Evolutionary conservation across 35 echinoderm and acorn worm species (phyloP), one percentile per base, ranked within the genome.

Genomic region (Chiridota heheva): DNA sequence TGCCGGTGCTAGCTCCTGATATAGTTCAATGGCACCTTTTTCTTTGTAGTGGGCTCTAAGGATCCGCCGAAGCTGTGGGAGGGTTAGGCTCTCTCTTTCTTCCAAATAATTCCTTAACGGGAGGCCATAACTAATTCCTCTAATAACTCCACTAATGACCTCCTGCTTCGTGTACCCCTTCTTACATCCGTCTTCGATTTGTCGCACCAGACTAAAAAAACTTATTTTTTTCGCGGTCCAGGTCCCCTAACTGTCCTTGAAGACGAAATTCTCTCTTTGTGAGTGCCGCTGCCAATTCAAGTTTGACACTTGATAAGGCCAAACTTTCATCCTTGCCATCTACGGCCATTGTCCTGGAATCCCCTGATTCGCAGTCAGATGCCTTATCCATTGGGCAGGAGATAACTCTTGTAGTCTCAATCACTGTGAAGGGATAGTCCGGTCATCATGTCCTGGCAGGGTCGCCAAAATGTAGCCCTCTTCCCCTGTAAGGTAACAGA

Each of bases 221-320:
- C 20, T 86, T 29, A 13, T 49, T 26, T 13, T 82, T 84, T 7
- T 61, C 66, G 16, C 86, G 88, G 10, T 66, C 60, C 55, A 53
- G 67, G 20, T 86, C 56, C 1, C 82, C 82, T 18, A 91, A 86
- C 43, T 87, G 73, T n/a, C 90, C 78, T 17, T 77, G 48, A 40
- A 77, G 55, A 34, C 26, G 31, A 37, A 77, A 77, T n/a, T 77
- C 73, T 18, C 40, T 77, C 73, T 20, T 56, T 12, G 8, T 57
- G 0, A 77, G 27, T 12, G 73, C 73, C 2, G 6, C 73, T 20
- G 73, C 73, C 2, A 57, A 1, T 29, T 77, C 53, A n/a, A n/a
- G n/a, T n/a, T n/a, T n/a, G n/a, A n/a, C n/a, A n/a, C n/a, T n/a
- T n/a, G n/a, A n/a, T n/a, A n/a, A n/a, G n/a, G n/a, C n/a, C n/a